Conservation (phyloP, 2,113 vertebrate species). For the Dromiciops gliroides region DNA sequence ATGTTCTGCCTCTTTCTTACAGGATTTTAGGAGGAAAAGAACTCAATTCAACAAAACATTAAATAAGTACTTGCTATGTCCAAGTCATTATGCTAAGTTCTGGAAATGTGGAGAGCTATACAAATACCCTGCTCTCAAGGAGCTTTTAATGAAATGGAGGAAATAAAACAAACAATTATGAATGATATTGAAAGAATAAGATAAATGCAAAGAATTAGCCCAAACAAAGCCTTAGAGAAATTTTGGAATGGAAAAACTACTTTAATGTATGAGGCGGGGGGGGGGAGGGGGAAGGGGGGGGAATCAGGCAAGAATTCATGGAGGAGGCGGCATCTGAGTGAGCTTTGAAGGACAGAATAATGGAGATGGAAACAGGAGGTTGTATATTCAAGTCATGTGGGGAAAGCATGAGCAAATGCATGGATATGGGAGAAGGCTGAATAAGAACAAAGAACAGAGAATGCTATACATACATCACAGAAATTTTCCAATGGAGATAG, state of each 20-base stretch:
- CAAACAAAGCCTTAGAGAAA: neutral
- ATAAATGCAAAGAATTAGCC: neutral
- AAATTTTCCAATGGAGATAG: neutral
- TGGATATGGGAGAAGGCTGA: neutral
- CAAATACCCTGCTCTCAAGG: neutral
- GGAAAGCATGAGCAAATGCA: neutral
- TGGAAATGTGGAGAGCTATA: neutral
- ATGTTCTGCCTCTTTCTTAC: neutral
- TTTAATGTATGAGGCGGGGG: neutral
- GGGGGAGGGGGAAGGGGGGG: no score
- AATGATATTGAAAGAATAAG: neutral
- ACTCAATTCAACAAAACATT: conserved; percentile 9
- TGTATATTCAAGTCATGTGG: neutral
- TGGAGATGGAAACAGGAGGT: neutral
- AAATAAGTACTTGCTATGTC: neutral
- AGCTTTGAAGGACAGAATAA: neutral
- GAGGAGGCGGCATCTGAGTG: neutral
- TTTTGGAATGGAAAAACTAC: neutral
- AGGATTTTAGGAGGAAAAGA: neutral
- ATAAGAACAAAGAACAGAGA: neutral
- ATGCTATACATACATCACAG: neutral
- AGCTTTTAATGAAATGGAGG: neutral
- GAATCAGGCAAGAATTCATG: neutral
- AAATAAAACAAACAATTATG: neutral
- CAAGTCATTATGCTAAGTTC: neutral